Base-by-base conservation (phyloP, 2,797 vertebrate genomes). In the Trachurus trachurus region DNA sequence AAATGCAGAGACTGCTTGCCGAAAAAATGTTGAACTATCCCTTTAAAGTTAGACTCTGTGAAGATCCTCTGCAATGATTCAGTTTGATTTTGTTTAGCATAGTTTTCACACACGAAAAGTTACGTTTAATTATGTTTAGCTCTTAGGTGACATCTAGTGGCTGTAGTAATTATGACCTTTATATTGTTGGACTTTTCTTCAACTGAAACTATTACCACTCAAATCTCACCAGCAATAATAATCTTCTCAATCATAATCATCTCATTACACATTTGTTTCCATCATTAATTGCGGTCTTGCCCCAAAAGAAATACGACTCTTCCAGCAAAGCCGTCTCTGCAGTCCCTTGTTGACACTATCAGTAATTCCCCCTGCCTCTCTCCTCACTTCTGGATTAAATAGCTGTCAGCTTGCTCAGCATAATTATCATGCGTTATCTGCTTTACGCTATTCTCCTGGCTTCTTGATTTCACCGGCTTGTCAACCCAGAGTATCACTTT, bases 181-280 rank as follows among this genome's bases (percentile, higher is more conserved):
- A 11, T 49, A 11, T 50, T 39, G 8, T 45, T 39, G 19, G 44
- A 52, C 29, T 66, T 70, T 37, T 65, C 60, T 54, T 58, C 15
- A 44, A n/a, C 45, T 37, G 39, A 61, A 45, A 21, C 45, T 29
- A 65, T 53, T 66, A 62, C 61, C 59, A 60, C 45, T 45, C 42
- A 22, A 50, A 73, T 37, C 5, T 15, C 19, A 39, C 9, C 9
- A 17, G 9, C 22, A 26, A 47, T 50, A 42, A 44, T 61, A 53
- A 54, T 68, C 26, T 50, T 45, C n/a, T 15, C 34, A 42, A 19
- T 49, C 34, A 44, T 54, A 13, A 57, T 63, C 19, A 47, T 58
- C 50, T 63, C 65, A 71, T 64, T 64, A 68, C 42, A 49, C 17
- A 45, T 64, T 78, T 76, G 54, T 68, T 71, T 61, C 39, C 54